A percentile compares a stretch with the other conserved stretches of the same genome.
Evolutionary conservation across 35 echinoderm and acorn worm genomes (phyloP).

Genomic region (Holothuria glaberrima): DNA sequence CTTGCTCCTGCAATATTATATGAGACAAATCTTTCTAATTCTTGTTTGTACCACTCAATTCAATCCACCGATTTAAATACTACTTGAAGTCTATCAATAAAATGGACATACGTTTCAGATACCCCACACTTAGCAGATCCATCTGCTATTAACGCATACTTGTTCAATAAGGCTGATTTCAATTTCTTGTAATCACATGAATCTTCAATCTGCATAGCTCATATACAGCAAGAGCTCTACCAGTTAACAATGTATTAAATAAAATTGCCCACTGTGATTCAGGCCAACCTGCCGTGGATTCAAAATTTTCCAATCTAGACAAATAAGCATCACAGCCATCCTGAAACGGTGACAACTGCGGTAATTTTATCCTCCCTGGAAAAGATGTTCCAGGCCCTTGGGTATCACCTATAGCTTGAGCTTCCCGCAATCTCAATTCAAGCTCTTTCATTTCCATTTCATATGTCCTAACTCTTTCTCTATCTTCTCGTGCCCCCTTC

Average conservation of each 20-base stretch:
- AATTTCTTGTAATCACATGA: constrained; percentile 53
- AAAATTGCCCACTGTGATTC: constrained; percentile 38
- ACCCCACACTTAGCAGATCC: too few species aligned
- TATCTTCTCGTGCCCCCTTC: neutral
- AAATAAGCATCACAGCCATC: constrained; percentile 62
- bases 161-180: too few species aligned
- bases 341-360: constrained; percentile 27
- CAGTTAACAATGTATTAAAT: constrained; percentile 54
- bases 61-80: constrained; percentile 57
- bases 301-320: constrained; percentile 58
- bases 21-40: constrained; percentile 42
- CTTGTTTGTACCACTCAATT: constrained; percentile 34
- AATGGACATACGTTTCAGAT: constrained; percentile 57
- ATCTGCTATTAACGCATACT: too few species aligned
- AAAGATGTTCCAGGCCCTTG: too few species aligned
- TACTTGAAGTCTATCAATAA: constrained; percentile 31
- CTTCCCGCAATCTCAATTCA: neutral
- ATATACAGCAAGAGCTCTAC: constrained; percentile 51
- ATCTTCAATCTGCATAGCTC: neutral
- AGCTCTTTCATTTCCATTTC: too few species aligned
- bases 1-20: constrained; percentile 41
- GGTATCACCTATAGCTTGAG: too few species aligned
- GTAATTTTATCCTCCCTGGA: neutral
- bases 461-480: constrained; percentile 5
- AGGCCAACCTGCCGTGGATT: neutral